Evolutionary conservation across 2,888 invertebrate genomes (phyloP).

Genomic region (Melitaea athalia): DNA sequence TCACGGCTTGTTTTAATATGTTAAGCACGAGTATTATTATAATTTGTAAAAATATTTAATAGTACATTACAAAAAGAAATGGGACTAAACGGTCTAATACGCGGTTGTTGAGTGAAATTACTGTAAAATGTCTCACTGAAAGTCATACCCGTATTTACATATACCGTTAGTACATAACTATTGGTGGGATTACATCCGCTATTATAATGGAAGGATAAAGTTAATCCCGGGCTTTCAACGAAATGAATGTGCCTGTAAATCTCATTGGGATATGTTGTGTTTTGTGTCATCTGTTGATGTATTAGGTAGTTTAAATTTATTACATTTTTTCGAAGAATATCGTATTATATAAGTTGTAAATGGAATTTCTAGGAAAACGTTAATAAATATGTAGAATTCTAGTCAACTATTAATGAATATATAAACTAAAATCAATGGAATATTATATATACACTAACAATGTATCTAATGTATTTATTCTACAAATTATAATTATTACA

Average conservation of each 20-base stretch:
- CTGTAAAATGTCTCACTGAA: slow-evolving; percentile 18
- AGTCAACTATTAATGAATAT: no score
- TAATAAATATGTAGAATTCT: no score
- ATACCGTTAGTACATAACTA: slow-evolving; percentile 34
- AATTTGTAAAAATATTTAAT: neutral
- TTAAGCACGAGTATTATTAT: neutral
- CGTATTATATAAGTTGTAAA: neutral
- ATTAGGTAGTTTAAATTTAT: slow-evolving; percentile 13
- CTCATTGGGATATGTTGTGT: slow-evolving; percentile 32
- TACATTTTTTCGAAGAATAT: neutral
- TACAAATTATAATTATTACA: no score
- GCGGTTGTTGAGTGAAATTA: slow-evolving; percentile 13
- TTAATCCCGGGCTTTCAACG: slow-evolving; percentile 41
- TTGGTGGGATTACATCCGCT: slow-evolving; percentile 38
- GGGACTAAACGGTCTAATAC: neutral
- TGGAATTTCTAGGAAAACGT: neutral
- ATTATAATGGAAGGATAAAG: slow-evolving; percentile 40
- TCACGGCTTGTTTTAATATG: no score
- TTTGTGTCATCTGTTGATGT: slow-evolving; percentile 24
- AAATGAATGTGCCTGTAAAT: slow-evolving; percentile 41
- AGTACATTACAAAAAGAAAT: neutral
- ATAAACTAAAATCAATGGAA: no score
- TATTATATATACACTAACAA: no score
- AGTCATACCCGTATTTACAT: slow-evolving; percentile 21
- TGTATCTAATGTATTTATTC: no score